Evolutionary conservation across 2,888 invertebrate species (phyloP).

Genomic region (Cheilosia scutellata): DNA sequence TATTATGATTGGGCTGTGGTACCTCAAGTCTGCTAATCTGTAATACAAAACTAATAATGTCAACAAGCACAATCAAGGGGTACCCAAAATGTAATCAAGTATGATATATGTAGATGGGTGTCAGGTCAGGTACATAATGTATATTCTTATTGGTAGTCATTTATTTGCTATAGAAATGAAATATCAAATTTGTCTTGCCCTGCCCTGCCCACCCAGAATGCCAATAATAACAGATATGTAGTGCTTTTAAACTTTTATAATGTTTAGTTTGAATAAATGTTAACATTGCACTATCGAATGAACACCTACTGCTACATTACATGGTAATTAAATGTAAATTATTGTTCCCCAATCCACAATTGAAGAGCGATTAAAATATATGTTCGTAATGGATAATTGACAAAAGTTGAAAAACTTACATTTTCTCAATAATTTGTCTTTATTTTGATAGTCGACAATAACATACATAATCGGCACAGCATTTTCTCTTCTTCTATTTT

Average conservation of each 20-base stretch:
- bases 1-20: background rate
- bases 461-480: background rate
- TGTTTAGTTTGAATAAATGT: background rate
- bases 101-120: background rate
- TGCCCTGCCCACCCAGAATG: no score
- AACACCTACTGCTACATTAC: background rate
- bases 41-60: background rate
- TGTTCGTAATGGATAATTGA: background rate
- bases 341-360: background rate
- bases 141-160: background rate
- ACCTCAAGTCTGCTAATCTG: background rate
- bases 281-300: background rate
- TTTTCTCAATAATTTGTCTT: background rate
- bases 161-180: no score
- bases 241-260: background rate
- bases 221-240: background rate
- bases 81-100: background rate
- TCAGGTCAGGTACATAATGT: background rate
- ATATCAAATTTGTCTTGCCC: no score
- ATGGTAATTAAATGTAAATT: constrained; percentile 5
- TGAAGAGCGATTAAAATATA: background rate
- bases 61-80: background rate
- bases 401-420: constrained; percentile 12
- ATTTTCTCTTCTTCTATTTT: constrained; percentile 2
- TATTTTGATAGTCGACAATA: background rate